Percentiles rank a stretch among this genome's conserved stretches.
These are phyloP conservation scores for Eulemur mongoz DNA, from an alignment of 2,797 vertebrate species.

Conservation along the genomic window DNA sequence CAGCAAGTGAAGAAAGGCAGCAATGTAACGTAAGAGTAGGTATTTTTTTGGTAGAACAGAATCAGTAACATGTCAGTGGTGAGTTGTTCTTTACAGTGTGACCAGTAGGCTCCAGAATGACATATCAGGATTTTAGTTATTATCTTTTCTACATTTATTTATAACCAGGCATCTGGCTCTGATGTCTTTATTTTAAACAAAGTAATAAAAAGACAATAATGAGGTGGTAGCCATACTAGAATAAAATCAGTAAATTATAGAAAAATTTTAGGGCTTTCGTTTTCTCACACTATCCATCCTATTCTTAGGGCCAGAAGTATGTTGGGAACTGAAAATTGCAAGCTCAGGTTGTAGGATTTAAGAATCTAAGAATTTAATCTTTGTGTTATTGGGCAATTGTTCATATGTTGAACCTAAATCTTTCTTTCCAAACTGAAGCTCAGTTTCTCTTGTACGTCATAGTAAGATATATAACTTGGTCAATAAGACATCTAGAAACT, in stretches of 20 bases:
- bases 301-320: background rate
- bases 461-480: constrained; percentile 53
- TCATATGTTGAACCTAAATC: constrained; percentile 26
- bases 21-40: background rate
- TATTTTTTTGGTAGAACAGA: background rate
- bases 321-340: constrained; percentile 5
- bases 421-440: constrained; percentile 58
- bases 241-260: background rate
- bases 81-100: background rate
- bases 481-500: constrained; percentile 64
- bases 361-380: constrained; percentile 19
- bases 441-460: constrained; percentile 16
- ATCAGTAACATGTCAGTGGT: background rate
- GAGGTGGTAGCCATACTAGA: background rate
- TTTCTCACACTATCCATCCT: constrained; percentile 11
- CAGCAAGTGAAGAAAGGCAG: background rate
- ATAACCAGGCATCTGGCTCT: background rate
- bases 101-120: background rate
- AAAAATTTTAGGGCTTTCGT: constrained; percentile 6
- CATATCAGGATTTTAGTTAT: background rate
- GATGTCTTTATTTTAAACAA: background rate
- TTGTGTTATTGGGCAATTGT: background rate
- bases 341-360: background rate
- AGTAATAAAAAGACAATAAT: background rate
- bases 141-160: background rate